Evolutionary conservation across 2,888 invertebrate species (phyloP).

Genomic region (Drosophila affinis): DNA sequence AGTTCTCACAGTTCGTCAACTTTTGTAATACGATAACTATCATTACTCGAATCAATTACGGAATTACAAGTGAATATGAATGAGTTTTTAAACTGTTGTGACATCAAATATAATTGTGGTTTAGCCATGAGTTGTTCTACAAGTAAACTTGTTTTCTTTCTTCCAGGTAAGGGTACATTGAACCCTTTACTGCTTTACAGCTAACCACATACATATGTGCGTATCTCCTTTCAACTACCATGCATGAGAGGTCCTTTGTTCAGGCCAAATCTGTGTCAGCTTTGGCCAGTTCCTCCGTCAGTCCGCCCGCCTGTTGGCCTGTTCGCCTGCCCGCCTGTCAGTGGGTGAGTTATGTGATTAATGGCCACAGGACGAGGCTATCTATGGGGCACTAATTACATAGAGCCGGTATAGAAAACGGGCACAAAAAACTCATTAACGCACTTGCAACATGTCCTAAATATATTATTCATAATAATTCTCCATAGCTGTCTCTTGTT

Average conservation of each 20-base stretch:
- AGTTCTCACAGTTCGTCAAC: not conserved
- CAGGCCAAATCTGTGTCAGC: slow-evolving; percentile 32
- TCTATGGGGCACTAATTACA: slow-evolving; percentile 57
- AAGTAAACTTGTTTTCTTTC: too few relatives aligned
- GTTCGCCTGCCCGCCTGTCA: slow-evolving; percentile 21
- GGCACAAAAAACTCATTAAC: slow-evolving; percentile 61
- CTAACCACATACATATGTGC: not conserved
- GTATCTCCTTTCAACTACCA: not conserved
- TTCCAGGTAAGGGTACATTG: not conserved
- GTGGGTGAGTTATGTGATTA: slow-evolving; percentile 44
- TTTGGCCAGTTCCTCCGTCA: slow-evolving; percentile 7
- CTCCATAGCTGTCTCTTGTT: slow-evolving; percentile 20
- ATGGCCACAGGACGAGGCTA: slow-evolving; percentile 31
- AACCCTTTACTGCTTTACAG: not conserved
- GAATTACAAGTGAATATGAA: not conserved
- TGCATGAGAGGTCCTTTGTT: not conserved
- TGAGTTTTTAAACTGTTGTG: not conserved
- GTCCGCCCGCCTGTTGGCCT: slow-evolving; percentile 15
- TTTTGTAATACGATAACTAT: not conserved
- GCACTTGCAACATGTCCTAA: slow-evolving; percentile 38
- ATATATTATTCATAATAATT: slow-evolving; percentile 50
- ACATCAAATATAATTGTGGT: not conserved
- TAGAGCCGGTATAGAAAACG: slow-evolving; percentile 23
- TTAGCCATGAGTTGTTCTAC: not conserved
- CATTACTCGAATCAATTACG: not conserved